These are phyloP conservation scores for Falcaria lacertinaria DNA, from an alignment of 2,888 invertebrate genomes.

Conservation along the genomic window DNA sequence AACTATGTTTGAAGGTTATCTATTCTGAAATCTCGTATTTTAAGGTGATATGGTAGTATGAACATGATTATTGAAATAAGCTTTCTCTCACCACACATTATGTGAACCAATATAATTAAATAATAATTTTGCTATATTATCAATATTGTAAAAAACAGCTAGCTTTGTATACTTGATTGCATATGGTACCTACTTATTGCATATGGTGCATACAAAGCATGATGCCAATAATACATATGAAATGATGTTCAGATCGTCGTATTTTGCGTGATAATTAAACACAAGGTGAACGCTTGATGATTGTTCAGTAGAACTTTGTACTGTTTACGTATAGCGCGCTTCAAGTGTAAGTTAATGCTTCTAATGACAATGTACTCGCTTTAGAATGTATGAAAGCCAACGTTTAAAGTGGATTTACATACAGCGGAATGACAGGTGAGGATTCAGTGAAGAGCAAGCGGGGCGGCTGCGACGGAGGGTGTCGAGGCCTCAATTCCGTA, in stretches of 20 bases:
- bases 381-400: conserved; percentile 16
- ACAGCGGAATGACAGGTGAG: conserved; percentile 14
- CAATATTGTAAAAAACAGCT: no score
- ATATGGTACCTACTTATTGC: no score
- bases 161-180: no score
- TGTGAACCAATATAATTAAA: no score
- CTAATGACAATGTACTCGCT: neutral
- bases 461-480: conserved; percentile 48
- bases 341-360: neutral
- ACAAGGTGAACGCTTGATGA: neutral
- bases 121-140: no score
- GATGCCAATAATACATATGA: neutral
- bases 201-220: no score
- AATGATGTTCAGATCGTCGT: neutral
- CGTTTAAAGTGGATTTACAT: conserved; percentile 14
- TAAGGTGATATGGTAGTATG: no score
- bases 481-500: conserved; percentile 94
- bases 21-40: no score
- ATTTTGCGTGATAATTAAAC: neutral
- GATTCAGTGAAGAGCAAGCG: conserved; percentile 20
- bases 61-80: no score
- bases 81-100: no score
- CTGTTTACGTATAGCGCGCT: neutral
- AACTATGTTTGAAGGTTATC: no score
- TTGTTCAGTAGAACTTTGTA: neutral